Conservation (phyloP, 2,113 vertebrate genomes). For the Embiotoca jacksoni region DNA sequence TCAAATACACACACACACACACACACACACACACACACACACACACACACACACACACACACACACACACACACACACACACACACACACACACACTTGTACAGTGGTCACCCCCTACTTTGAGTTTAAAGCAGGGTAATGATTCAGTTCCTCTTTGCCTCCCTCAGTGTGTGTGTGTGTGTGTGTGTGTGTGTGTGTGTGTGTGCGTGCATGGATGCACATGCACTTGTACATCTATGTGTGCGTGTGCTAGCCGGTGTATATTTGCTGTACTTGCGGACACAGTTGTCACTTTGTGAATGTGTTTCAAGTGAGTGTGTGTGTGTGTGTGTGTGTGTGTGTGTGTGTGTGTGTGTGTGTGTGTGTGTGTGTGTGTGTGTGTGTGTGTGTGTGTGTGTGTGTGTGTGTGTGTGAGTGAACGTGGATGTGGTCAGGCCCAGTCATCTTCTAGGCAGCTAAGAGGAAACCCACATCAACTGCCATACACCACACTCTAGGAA, state of each 20-base stretch:
- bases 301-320: constrained; percentile 1
- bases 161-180: constrained; percentile 47
- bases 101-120: constrained; percentile 65
- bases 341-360: neutral
- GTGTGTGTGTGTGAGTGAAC: constrained; percentile 67
- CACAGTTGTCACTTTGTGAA: constrained; percentile 67
- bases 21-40: constrained; percentile 39
- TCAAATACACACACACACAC: constrained; percentile 39
- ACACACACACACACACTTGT: constrained; percentile 32
- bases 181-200: neutral
- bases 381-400: constrained; percentile 79
- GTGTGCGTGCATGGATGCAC: too few relatives aligned
- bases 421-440: constrained; percentile 97
- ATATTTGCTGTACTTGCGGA: constrained; percentile 20
- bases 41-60: constrained; percentile 35
- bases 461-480: constrained; percentile 99
- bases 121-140: constrained; percentile 83
- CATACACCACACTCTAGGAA: constrained; percentile 86
- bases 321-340: neutral
- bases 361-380: constrained; percentile 54
- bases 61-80: constrained; percentile 43
- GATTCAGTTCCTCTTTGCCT: constrained; percentile 95
- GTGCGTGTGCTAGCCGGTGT: neutral
- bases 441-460: constrained; percentile 97
- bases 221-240: neutral